Conservation (phyloP, 2,888 invertebrate species). For the Drosophila neoperkinsi region DNA sequence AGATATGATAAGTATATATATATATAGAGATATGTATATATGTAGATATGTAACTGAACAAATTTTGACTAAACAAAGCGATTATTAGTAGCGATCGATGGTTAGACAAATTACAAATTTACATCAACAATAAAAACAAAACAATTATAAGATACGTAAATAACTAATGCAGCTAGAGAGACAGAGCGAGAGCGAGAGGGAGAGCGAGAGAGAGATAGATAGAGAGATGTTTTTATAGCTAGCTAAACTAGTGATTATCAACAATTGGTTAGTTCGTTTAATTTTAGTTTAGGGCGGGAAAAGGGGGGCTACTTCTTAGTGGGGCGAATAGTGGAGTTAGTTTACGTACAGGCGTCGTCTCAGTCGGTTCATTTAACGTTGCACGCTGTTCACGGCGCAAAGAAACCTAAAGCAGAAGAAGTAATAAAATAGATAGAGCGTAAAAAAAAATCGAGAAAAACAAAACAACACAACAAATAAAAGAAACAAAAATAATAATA, state of each 20-base stretch:
- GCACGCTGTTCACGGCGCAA: slow-evolving; percentile 88
- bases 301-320: slow-evolving; percentile 30
- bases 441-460: slow-evolving; percentile 83
- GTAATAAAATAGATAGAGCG: slow-evolving; percentile 77
- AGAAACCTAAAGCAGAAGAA: slow-evolving; percentile 87
- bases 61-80: slow-evolving; percentile 40
- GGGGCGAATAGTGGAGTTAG: slow-evolving; percentile 75
- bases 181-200: slow-evolving; percentile 7
- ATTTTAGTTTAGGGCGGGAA: slow-evolving; percentile 7
- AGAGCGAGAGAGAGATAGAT: slow-evolving; percentile 13
- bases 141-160: slow-evolving; percentile 23
- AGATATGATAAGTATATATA: slow-evolving; percentile 18
- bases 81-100: slow-evolving; percentile 38
- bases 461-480: slow-evolving; percentile 86
- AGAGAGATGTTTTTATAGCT: slow-evolving; percentile 18
- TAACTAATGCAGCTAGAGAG: slow-evolving; percentile 31
- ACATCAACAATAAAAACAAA: slow-evolving; percentile 43
- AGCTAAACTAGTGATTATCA: slow-evolving; percentile 61
- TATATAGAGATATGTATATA: background rate
- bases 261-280: slow-evolving; percentile 31
- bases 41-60: slow-evolving; percentile 29
- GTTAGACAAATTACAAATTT: slow-evolving; percentile 51
- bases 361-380: slow-evolving; percentile 84
- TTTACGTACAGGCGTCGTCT: slow-evolving; percentile 86
- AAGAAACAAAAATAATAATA: slow-evolving; percentile 31